Evolutionary conservation across 2,888 invertebrate genomes (phyloP).

Genomic region (Drosophila buzzatii): DNA sequence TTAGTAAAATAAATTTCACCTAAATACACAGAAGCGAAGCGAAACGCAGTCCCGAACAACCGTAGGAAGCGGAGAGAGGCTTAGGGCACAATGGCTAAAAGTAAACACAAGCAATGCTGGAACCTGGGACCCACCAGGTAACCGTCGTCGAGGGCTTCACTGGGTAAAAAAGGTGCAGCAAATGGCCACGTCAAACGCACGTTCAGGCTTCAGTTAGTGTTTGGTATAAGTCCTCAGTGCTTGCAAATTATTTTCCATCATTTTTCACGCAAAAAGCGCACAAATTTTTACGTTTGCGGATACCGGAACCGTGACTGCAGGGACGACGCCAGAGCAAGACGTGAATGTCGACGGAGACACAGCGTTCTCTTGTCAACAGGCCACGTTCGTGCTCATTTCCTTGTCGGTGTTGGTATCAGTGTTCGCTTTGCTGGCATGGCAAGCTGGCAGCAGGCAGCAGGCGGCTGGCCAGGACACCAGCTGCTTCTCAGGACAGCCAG

Average conservation of each 20-base stretch:
- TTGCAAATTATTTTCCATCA: slow-evolving; percentile 78
- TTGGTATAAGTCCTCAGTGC: slow-evolving; percentile 50
- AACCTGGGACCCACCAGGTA: slow-evolving; percentile 21
- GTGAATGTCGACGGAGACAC: slow-evolving; percentile 26
- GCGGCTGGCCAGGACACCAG: slow-evolving; percentile 28
- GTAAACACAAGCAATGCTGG: slow-evolving; percentile 43
- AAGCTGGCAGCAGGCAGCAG: neutral
- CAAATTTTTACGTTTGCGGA: slow-evolving; percentile 49
- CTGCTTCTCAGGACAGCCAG: slow-evolving; percentile 18
- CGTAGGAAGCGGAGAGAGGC: neutral
- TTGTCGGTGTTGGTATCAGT: slow-evolving; percentile 38
- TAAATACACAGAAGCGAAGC: slow-evolving; percentile 60
- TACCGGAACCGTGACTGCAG: slow-evolving; percentile 9
- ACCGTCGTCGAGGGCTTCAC: slow-evolving; percentile 10
- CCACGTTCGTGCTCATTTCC: slow-evolving; percentile 35
- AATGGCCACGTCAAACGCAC: slow-evolving; percentile 76
- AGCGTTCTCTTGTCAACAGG: slow-evolving; percentile 56
- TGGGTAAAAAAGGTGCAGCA: slow-evolving; percentile 55
- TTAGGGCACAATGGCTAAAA: slow-evolving; percentile 29
- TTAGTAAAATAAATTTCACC: slow-evolving; percentile 79
- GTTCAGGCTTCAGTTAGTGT: slow-evolving; percentile 64
- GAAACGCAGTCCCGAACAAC: neutral
- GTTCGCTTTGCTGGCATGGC: slow-evolving; percentile 5
- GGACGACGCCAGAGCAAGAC: slow-evolving; percentile 6
- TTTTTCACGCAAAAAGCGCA: slow-evolving; percentile 76